Evolutionary conservation across 1,140 invertebrate genomes (phyloP).

Genomic region (Aphidius ervi): DNA sequence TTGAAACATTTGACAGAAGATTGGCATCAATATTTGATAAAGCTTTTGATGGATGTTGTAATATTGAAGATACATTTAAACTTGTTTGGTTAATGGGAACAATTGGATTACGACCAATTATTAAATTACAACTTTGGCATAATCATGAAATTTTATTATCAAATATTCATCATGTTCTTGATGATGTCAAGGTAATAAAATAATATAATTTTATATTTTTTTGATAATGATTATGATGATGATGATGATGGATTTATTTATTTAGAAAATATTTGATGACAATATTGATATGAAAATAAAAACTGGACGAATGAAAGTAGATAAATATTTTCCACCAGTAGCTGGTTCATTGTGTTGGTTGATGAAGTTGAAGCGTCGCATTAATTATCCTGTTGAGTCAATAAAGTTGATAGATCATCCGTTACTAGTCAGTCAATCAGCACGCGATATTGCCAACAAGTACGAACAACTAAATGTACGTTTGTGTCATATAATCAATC

Average conservation of each 20-base stretch:
- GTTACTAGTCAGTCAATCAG: slow-evolving; percentile 28
- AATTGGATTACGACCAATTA: slow-evolving; percentile 67
- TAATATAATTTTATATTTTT: background rate
- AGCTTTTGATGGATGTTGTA: slow-evolving; percentile 73
- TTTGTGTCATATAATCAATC: background rate
- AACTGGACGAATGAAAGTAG: slow-evolving; percentile 54
- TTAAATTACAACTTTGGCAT: slow-evolving; percentile 62
- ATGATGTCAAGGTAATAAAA: slow-evolving; percentile 58
- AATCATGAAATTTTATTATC: slow-evolving; percentile 58
- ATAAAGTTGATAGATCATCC: slow-evolving; percentile 36
- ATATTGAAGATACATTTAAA: slow-evolving; percentile 63
- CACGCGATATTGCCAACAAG: slow-evolving; percentile 28
- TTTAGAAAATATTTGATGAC: slow-evolving; percentile 39
- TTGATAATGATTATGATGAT: too few relatives aligned
- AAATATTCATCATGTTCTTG: slow-evolving; percentile 64
- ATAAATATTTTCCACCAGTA: slow-evolving; percentile 69
- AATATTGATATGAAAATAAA: slow-evolving; percentile 46
- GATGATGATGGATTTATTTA: background rate
- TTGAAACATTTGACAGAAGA: slow-evolving; percentile 68
- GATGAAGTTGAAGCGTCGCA: slow-evolving; percentile 62
- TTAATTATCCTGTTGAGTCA: slow-evolving; percentile 58
- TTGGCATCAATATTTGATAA: slow-evolving; percentile 72
- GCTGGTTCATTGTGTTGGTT: slow-evolving; percentile 70
- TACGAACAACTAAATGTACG: slow-evolving; percentile 34
- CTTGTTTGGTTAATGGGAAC: slow-evolving; percentile 71